Evolutionary conservation across 2,113 vertebrate species (phyloP), one percentile per base, ranked within the genome.

Genomic region (Antennarius striatus): DNA sequence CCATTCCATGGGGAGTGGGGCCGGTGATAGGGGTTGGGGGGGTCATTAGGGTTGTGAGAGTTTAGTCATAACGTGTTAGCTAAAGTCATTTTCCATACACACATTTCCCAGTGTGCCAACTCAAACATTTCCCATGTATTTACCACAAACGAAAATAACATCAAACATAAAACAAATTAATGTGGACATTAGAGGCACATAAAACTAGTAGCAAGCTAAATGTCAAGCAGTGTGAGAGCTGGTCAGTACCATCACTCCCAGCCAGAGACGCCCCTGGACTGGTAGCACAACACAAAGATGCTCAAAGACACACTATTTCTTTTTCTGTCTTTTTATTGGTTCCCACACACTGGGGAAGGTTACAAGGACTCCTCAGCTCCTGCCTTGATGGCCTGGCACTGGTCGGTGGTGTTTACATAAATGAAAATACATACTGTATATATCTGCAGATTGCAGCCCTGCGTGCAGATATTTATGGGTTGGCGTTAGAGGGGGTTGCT

Each of bases 311-410:
- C 49, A 29, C 30, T 50, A 63, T 89, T 83, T 80, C 69, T 78
- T 84, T 82, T 83, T 83, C 70, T 75, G 43, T 70, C 57, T 63
- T 60, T 85, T 79, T 88, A 86, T 88, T 87, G 75, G 79, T 77
- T 88, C 83, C 81, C 75, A 84, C 82, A 83, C 86, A 84, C 72
- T 1, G 8, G 68, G 68, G 56, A 79, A 80, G 74, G 81, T 83
- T 84, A 78, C 77, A 73, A 63, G 82, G 75, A 81, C 77, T 79
- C 79, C 73, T 80, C 82, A 63, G 68, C 68, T 71, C 60, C 55
- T 10, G 14, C 56, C 51, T 72, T 80, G 75, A 82, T 88, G 76
- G 75, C 76, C 56, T 61, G 82, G 68, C 76, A 65, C 56, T 68
- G 77, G 65, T 72, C 62, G 48, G 17, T 2, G 22, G 71, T 81